These are phyloP conservation scores for Tenebrosternarchus preto DNA, from an alignment of 2,113 vertebrate genomes.

Conservation along the genomic window DNA sequence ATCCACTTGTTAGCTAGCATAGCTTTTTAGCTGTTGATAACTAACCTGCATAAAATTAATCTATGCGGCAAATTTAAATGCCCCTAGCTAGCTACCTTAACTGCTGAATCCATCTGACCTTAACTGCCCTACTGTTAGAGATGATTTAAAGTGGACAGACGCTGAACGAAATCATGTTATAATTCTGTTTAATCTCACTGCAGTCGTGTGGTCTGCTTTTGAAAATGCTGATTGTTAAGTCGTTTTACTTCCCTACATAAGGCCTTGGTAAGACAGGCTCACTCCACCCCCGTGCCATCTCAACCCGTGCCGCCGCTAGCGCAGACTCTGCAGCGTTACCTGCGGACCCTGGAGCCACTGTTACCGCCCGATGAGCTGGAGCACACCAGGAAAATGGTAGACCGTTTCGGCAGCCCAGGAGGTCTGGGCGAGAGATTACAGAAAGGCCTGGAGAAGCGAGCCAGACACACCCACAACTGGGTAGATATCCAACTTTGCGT, in stretches of 20 bases:
- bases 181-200: no score
- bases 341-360: conserved; percentile 77
- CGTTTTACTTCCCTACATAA: not conserved
- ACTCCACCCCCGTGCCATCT: conserved; percentile 57
- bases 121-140: not conserved
- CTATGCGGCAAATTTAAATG: no score
- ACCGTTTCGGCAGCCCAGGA: conserved; percentile 66
- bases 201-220: not conserved
- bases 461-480: conserved; percentile 76
- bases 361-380: conserved; percentile 76
- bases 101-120: not conserved
- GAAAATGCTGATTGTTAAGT: no score
- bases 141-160: not conserved
- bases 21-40: no score
- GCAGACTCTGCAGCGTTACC: conserved; percentile 76
- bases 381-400: conserved; percentile 74
- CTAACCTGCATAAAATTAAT: no score
- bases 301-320: conserved; percentile 77
- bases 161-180: no score
- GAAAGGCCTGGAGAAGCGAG: conserved; percentile 71
- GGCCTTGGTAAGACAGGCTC: conserved; percentile 35
- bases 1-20: not conserved
- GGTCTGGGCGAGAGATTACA: conserved; percentile 76
- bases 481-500: conserved; percentile 53
- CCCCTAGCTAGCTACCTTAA: no score